Base-by-base conservation (phyloP, 2,797 vertebrate species). In the Hirundo rustica region DNA sequence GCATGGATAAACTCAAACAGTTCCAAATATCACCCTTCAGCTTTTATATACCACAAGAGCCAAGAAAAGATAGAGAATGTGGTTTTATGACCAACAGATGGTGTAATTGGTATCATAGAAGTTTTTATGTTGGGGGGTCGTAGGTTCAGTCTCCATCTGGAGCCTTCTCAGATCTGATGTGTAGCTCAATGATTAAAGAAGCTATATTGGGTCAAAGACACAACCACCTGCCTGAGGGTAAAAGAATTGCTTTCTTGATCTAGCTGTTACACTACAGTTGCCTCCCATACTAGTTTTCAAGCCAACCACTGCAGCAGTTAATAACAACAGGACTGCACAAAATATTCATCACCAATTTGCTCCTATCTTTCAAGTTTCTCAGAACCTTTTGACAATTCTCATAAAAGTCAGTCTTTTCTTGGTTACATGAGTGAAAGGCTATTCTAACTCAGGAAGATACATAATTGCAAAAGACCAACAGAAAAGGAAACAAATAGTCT, bases 71-170 rank as follows among this genome's bases (percentile, higher is more conserved):
- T 96, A 97, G 96, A 96, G 95, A 97, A 96, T 91, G 96, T 51
- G 91, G 85, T 96, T 98, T 98, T 98, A 98, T 98, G 97, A 97
- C 96, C 97, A 98, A 97, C 98, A 98, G 98, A 98, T 98, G 98
- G 97, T 95, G 96, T 91, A 92, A 97, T 84, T 97, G 97, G 97
- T 97, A 98, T 97, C 96, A 95, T 93, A 97, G 97, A 97, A 93
- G 96, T 97, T 98, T 98, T 97, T 97, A 97, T 97, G 97, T 88
- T 74, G 88, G 86, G 85, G 83, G 97, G 98, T 98, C 96, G 78
- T 48, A 54, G 97, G 97, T 98, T 98, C 98, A 98, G 96, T 66
- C 93, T 97, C 97, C 98, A 98, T 97, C 97, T 98, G 97, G 97
- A 98, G 89, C 65, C 58, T 86, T 85, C 96, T 96, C 92, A 95